A percentile compares a stretch with the other conserved stretches of the same genome.
Evolutionary conservation across 2,888 invertebrate species (phyloP).

Genomic region (Anaspis maculata): DNA sequence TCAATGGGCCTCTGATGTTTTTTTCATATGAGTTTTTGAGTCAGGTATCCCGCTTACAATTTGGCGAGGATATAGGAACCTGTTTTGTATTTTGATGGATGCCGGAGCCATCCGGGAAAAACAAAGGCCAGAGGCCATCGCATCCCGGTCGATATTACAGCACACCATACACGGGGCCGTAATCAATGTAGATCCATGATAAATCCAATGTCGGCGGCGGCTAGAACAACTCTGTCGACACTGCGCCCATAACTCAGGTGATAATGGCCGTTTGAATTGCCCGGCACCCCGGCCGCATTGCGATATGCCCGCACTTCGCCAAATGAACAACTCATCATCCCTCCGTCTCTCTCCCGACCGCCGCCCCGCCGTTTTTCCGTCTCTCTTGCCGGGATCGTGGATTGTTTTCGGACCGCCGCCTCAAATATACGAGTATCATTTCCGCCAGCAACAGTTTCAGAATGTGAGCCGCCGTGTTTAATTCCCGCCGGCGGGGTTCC

Average conservation of each 20-base stretch:
- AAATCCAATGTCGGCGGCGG: constrained; percentile 34
- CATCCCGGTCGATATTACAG: no score
- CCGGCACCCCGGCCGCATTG: constrained; percentile 38
- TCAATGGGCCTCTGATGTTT: no score
- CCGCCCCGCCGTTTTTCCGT: constrained; percentile 19
- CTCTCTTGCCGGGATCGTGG: constrained; percentile 32
- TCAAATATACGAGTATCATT: constrained; percentile 35
- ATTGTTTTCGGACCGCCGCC: constrained; percentile 38
- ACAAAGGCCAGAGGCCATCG: no score
- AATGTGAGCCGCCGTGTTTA: constrained; percentile 27
- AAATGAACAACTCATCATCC: constrained; percentile 41
- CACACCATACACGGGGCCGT: constrained; percentile 11
- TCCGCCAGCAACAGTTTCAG: constrained; percentile 28
- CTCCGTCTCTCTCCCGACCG: constrained; percentile 29
- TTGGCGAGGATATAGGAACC: no score
- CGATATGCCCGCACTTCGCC: constrained; percentile 41
- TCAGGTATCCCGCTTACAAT: no score
- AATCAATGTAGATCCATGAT: constrained; percentile 38
- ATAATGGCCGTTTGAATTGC: constrained; percentile 42
- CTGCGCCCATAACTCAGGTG: constrained; percentile 41
- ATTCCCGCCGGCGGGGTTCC: constrained; percentile 21
- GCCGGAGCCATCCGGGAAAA: no score
- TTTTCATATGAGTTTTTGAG: no score
- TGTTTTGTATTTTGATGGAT: no score
- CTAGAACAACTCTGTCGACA: constrained; percentile 42